Conservation (phyloP, 2,113 vertebrate genomes). For the Mus pahari region DNA sequence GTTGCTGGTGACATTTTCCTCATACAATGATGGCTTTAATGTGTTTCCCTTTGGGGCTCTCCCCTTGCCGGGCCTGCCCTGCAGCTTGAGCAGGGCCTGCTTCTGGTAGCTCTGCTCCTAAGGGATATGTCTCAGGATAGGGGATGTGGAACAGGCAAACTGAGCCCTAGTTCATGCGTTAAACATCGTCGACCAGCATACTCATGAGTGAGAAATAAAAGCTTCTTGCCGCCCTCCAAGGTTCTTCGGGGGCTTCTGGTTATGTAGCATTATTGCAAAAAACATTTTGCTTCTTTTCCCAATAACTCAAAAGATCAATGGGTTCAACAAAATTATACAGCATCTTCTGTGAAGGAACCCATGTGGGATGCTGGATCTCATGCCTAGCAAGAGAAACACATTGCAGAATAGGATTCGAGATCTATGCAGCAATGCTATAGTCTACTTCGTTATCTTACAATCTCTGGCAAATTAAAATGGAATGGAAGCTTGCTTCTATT, state of each 20-base stretch:
- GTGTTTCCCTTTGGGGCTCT: neutral
- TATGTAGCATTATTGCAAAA: neutral
- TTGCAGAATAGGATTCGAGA: conserved; percentile 5
- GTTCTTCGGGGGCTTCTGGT: neutral
- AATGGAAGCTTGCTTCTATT: neutral
- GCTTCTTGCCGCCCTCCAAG: neutral
- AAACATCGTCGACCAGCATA: neutral
- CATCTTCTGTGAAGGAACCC: neutral
- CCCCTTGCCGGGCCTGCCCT: neutral
- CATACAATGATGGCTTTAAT: neutral
- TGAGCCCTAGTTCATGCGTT: neutral
- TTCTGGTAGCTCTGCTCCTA: neutral
- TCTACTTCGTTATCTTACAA: neutral
- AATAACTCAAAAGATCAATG: neutral
- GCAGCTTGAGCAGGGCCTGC: neutral
- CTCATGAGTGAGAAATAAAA: neutral
- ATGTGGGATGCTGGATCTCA: neutral
- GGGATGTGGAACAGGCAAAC: neutral
- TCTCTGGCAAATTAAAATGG: conserved; percentile 31
- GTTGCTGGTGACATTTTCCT: neutral
- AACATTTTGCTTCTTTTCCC: neutral
- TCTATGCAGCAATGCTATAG: neutral
- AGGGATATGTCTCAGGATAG: neutral
- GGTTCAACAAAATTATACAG: conserved; percentile 30
- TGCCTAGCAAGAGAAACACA: neutral